A percentile compares a stretch with the other conserved stretches of the same genome.
These are phyloP conservation scores for Xyliphius kryptos DNA, from an alignment of 2,113 vertebrate species.

Conservation along the genomic window DNA sequence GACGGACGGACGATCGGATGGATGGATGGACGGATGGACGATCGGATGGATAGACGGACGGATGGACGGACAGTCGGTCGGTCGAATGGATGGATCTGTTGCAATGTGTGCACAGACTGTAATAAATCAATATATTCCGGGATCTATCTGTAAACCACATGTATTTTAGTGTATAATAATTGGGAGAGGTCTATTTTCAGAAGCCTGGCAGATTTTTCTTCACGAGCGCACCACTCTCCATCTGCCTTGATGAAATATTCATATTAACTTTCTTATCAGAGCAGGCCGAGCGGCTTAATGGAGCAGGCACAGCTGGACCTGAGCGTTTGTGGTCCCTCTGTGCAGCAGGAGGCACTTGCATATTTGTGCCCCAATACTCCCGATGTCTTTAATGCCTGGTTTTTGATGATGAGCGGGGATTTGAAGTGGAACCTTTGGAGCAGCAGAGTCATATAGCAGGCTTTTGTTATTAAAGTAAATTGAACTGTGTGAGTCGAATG, in stretches of 20 bases:
- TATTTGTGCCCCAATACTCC: constrained; percentile 18
- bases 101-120: no score
- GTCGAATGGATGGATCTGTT: no score
- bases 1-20: no score
- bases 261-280: constrained; percentile 44
- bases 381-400: constrained; percentile 1
- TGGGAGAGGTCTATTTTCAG: no score
- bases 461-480: constrained; percentile 14
- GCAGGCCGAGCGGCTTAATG: constrained; percentile 25
- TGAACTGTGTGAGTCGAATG: background rate
- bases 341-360: background rate
- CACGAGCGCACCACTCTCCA: constrained; percentile 40
- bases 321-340: constrained; percentile 6
- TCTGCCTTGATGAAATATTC: constrained; percentile 68
- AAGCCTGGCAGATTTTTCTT: background rate
- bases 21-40: no score
- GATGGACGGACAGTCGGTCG: no score
- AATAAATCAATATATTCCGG: no score
- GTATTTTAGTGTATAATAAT: no score
- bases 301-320: constrained; percentile 33
- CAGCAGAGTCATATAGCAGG: background rate
- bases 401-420: background rate
- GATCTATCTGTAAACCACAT: no score
- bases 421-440: background rate
- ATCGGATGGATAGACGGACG: no score